Conservation (phyloP, 2,797 vertebrate genomes). For the Girardinus metallicus region DNA sequence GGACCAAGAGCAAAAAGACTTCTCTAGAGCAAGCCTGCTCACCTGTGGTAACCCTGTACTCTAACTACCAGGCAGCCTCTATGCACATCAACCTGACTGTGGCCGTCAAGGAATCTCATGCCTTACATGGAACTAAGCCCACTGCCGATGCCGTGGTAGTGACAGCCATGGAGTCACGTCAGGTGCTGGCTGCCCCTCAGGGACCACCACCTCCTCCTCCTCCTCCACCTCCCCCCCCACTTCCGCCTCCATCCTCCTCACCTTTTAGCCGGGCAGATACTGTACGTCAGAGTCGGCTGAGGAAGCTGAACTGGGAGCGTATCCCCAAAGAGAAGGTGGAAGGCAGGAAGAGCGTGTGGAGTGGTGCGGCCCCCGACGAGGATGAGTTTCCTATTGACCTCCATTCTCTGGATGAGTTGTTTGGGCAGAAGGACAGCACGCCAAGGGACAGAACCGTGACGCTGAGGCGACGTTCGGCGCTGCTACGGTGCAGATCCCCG, state of each 20-base stretch:
- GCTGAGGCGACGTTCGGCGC: constrained; percentile 64
- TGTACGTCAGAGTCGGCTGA: constrained; percentile 70
- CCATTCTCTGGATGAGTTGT: constrained; percentile 83
- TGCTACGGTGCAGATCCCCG: constrained; percentile 71
- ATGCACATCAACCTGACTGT: constrained; percentile 76
- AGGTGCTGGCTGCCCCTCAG: constrained; percentile 51
- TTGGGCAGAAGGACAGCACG: constrained; percentile 78
- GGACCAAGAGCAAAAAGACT: constrained; percentile 26
- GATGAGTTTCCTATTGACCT: constrained; percentile 83
- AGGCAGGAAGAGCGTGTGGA: constrained; percentile 83
- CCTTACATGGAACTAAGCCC: constrained; percentile 78
- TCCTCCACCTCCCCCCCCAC: constrained; percentile 37
- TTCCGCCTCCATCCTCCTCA: constrained; percentile 16
- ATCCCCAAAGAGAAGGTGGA: constrained; percentile 85
- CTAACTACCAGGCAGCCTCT: constrained; percentile 44
- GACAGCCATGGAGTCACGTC: constrained; percentile 76
- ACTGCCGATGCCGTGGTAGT: constrained; percentile 63
- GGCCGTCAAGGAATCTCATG: constrained; percentile 67
- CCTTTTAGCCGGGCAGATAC: constrained; percentile 64
- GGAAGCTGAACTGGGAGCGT: constrained; percentile 85
- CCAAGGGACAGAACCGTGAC: constrained; percentile 62
- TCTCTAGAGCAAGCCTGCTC: constrained; percentile 19
- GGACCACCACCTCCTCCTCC: constrained; percentile 65
- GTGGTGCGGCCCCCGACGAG: constrained; percentile 65
- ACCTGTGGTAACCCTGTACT: background rate